Conservation (phyloP, 2,797 vertebrate genomes). For the Remorina albescens region DNA sequence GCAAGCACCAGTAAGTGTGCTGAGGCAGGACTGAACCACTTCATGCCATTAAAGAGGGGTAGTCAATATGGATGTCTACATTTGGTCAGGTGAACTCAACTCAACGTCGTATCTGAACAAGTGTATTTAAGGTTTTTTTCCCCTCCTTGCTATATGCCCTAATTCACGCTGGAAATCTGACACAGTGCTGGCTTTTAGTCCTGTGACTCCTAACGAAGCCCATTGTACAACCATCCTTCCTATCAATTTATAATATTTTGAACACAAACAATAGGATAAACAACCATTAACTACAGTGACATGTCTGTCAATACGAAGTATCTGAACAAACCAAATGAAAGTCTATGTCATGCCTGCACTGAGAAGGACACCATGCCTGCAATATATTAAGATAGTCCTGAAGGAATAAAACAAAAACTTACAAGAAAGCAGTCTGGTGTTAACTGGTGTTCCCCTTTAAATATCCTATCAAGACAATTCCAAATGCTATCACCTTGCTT, state of each 20-base stretch:
- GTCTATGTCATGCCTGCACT: neutral
- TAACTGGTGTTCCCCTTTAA: neutral
- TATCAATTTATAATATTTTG: neutral
- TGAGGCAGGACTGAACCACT: too few species aligned
- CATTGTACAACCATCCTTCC: neutral
- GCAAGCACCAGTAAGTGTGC: too few species aligned
- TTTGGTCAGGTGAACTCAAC: too few species aligned
- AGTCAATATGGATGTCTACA: too few species aligned
- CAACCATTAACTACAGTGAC: neutral
- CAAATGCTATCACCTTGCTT: conserved; percentile 21
- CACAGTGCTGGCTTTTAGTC: too few species aligned
- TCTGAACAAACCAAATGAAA: neutral
- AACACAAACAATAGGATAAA: too few species aligned
- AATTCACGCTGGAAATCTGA: too few species aligned
- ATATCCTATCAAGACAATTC: conserved; percentile 26
- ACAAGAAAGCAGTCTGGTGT: neutral
- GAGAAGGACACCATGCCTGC: neutral
- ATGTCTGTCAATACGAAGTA: neutral
- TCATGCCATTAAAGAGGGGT: too few species aligned
- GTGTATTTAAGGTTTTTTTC: too few species aligned
- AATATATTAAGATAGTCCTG: neutral
- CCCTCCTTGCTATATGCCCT: too few species aligned
- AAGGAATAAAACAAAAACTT: neutral
- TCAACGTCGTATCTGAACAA: too few species aligned
- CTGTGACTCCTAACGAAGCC: neutral